Evolutionary conservation across 1,140 invertebrate genomes (phyloP), one percentile per base, ranked within the genome.

Genomic region (Sitophilus oryzae): DNA sequence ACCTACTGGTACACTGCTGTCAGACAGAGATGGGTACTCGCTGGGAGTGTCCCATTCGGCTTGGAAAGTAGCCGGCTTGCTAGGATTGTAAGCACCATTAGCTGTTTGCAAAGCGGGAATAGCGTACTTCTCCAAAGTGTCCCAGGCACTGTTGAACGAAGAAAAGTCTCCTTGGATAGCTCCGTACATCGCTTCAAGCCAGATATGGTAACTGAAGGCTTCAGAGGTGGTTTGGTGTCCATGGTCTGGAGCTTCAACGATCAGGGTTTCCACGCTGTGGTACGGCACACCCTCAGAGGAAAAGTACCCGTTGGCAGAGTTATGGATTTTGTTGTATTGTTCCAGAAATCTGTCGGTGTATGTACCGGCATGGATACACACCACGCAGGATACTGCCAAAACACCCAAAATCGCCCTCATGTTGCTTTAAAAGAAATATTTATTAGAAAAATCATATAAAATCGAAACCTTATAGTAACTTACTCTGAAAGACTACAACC

Each of bases 101-200:
- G 52, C 20, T 8, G 19, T 19, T 43, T 60, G 59, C 5, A 52
- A 43, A 6, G 19, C 18, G 11, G 59, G 59, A 42, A 60, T 60
- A 1, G 43, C 38, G 34, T 60, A 51, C 30, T 60, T 37, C 37
- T 60, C 59, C 53, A 60, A 43, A 19, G 34, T 49, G 3, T 57
- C 40, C 53, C 53, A 60, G 15, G 59, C 59, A 22, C 16, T 11
- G 45, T 60, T 60, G 45, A 60, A 56, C 4, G 15, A 36, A 15
- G 54, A 56, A 19, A 56, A 60, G 40, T 60, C 50, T 15, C 49
- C 54, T 18, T 20, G 22, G 34, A 60, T 54, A 19, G 49, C 59
- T n/a, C 59, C 59, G 22, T 60, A 49, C 54, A 60, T 54, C 9
- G 59, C 59, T 46, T 60, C 59, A 15, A 60, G 35, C 59, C 59